These are phyloP conservation scores for Florisuga fusca DNA, from an alignment of 2,797 vertebrate species.

Conservation along the genomic window DNA sequence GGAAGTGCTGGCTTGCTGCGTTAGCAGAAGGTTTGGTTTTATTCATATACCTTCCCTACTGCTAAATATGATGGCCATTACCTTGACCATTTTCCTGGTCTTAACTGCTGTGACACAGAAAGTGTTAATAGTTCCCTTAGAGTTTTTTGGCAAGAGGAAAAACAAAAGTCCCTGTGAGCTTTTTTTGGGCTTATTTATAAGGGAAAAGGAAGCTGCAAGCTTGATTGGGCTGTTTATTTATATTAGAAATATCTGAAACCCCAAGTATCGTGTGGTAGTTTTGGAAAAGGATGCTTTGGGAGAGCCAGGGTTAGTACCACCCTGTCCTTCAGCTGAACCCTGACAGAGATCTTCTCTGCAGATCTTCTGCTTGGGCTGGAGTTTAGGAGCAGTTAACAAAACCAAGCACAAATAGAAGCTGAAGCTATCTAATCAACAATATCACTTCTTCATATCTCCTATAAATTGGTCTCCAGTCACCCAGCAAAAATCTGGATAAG, in stretches of 20 bases:
- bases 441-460: neutral
- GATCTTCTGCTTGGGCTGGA: neutral
- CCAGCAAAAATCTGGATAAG: slow-evolving; percentile 23
- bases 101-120: neutral
- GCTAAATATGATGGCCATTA: slow-evolving; percentile 61
- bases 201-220: slow-evolving; percentile 24
- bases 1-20: slow-evolving; percentile 67
- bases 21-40: slow-evolving; percentile 73
- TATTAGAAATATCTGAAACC: slow-evolving; percentile 24
- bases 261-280: neutral
- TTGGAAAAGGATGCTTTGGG: neutral
- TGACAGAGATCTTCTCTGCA: neutral
- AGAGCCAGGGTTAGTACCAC: neutral
- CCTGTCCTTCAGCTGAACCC: slow-evolving; percentile 21
- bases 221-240: neutral
- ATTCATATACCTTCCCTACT: slow-evolving; percentile 64
- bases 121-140: slow-evolving; percentile 38
- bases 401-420: neutral
- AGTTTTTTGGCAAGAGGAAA: neutral
- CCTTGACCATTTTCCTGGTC: slow-evolving; percentile 49
- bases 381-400: slow-evolving; percentile 11
- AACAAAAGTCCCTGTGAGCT: neutral
- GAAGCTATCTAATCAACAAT: slow-evolving; percentile 10
- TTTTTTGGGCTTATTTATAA: slow-evolving; percentile 25
- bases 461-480: slow-evolving; percentile 36